Evolutionary conservation across 2,113 vertebrate genomes (phyloP).

Genomic region (Ellobius talpinus): DNA sequence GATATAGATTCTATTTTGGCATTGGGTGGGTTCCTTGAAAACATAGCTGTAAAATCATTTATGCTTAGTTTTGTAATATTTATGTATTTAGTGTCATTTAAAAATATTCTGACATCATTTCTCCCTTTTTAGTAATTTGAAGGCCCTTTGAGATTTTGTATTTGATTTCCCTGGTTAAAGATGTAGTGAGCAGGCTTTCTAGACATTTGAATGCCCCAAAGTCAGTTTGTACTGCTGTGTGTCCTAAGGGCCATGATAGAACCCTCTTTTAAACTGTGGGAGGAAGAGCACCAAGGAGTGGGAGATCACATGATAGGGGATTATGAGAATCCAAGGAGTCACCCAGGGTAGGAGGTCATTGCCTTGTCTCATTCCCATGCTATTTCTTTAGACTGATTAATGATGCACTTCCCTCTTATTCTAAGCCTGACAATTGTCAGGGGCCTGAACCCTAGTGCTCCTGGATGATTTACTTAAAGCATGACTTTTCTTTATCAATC

Average conservation of each 20-base stretch:
- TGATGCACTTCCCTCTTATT: slow-evolving; percentile 37
- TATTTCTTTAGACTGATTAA: slow-evolving; percentile 14
- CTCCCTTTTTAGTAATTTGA: background rate
- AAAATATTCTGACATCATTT: background rate
- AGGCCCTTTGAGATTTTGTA: background rate
- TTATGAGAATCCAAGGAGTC: background rate
- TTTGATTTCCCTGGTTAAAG: slow-evolving; percentile 2
- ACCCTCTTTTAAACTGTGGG: background rate
- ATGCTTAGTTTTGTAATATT: background rate
- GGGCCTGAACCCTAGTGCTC: slow-evolving; percentile 48
- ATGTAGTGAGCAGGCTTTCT: background rate
- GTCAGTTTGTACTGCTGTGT: background rate
- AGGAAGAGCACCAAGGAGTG: background rate
- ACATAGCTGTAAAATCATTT: background rate
- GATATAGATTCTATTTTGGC: background rate
- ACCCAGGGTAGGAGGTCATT: slow-evolving; percentile 15
- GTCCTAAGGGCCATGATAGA: background rate
- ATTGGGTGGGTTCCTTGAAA: background rate
- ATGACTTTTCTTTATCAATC: slow-evolving; percentile 53
- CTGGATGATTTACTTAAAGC: slow-evolving; percentile 74
- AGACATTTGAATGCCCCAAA: slow-evolving; percentile 5
- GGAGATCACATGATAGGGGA: background rate
- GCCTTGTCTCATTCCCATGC: background rate
- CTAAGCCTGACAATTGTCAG: slow-evolving; percentile 23
- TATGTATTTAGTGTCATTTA: background rate